A percentile compares a stretch with the other conserved stretches of the same genome.
These are phyloP conservation scores for Macrochelys suwanniensis DNA, from an alignment of 2,797 vertebrate genomes.

Conservation along the genomic window DNA sequence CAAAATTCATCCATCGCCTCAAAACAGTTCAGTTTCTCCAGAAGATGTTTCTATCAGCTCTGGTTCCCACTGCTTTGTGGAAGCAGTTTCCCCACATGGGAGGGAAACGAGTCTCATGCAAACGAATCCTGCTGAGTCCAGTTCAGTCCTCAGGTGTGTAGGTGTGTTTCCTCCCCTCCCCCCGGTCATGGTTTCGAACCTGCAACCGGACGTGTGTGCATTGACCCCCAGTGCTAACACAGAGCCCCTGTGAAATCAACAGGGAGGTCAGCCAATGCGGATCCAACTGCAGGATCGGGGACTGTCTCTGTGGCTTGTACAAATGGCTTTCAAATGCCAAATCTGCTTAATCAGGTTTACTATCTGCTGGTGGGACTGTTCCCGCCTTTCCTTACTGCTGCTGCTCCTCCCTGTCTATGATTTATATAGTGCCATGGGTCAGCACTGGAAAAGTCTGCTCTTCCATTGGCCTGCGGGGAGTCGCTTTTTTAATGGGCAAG, in stretches of 20 bases:
- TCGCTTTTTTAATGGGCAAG: neutral
- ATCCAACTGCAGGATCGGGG: neutral
- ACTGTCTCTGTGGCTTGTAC: neutral
- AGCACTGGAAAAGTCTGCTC: neutral
- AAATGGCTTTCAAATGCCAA: neutral
- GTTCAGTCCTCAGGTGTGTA: too few relatives aligned
- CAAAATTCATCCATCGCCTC: too few relatives aligned
- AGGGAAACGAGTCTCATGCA: too few relatives aligned
- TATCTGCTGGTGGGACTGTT: neutral
- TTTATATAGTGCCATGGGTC: neutral
- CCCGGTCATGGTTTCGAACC: neutral
- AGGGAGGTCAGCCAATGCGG: neutral
- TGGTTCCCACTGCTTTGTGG: too few relatives aligned
- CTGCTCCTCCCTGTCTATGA: neutral
- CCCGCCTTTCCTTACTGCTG: neutral
- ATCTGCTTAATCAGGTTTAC: neutral
- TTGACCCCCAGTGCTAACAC: neutral
- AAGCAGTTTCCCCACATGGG: too few relatives aligned
- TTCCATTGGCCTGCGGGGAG: neutral
- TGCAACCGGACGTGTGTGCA: neutral
- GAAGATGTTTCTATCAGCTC: too few relatives aligned
- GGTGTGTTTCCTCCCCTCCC: too few relatives aligned
- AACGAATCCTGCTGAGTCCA: too few relatives aligned
- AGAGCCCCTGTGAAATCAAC: neutral
- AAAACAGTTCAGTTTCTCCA: too few relatives aligned